Conservation (phyloP, 2,113 vertebrate genomes). For the Papio anubis region DNA sequence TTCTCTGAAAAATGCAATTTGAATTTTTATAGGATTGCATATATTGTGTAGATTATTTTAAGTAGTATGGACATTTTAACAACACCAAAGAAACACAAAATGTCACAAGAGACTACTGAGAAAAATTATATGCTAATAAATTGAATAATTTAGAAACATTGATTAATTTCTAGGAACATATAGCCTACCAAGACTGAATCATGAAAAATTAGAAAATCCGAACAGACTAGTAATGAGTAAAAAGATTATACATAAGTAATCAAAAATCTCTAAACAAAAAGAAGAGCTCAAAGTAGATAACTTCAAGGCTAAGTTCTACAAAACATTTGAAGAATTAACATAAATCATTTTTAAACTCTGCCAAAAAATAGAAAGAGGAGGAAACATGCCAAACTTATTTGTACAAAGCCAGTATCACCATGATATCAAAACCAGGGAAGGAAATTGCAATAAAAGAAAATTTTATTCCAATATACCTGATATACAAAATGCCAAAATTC, state of each 20-base stretch:
- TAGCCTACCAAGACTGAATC: not conserved
- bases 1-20: not conserved
- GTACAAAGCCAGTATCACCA: too few species aligned
- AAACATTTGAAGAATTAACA: not conserved
- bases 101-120: not conserved
- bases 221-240: not conserved
- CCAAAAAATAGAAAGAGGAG: not conserved
- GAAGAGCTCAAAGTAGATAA: not conserved
- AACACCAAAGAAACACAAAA: not conserved
- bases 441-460: not conserved
- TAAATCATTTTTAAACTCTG: not conserved
- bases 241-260: not conserved
- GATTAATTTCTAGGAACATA: not conserved
- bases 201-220: not conserved
- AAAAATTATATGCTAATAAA: not conserved
- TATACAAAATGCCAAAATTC: not conserved
- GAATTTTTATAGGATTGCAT: not conserved
- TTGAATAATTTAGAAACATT: not conserved
- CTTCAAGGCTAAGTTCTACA: not conserved
- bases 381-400: not conserved
- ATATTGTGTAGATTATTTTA: not conserved
- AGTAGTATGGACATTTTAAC: not conserved
- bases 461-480: not conserved
- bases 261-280: not conserved
- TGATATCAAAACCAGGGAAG: not conserved